Evolutionary conservation across 2,113 vertebrate species (phyloP), one percentile per base, ranked within the genome.

Genomic region (Enhydra lutris): DNA sequence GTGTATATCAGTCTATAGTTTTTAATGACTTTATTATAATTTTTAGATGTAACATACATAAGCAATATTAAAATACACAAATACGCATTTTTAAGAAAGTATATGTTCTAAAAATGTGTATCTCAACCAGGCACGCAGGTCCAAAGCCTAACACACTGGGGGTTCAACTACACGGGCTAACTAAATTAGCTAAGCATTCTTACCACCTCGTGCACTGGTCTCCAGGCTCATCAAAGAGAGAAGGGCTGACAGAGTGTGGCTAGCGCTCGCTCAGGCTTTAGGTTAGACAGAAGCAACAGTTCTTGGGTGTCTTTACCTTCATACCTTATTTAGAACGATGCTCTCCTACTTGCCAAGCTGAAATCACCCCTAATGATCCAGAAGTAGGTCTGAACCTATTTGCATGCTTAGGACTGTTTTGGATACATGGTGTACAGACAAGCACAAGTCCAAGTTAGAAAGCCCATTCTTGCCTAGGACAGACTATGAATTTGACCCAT

Each of bases 31-130:
- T 94, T 63, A 94, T 42, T 93, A 59, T 55, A 55, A 89, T 84
- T 82, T 82, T 74, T 90, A 39, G 61, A 88, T 81, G 15, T 29
- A 78, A 91, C 7, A 71, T 5, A 67, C 6, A 71, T 36, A 73
- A 45, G 24, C 42, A 89, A 78, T 95, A 78, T 55, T 89, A 89
- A 95, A 95, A 88, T 39, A 95, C 2, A 82, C n/a, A 84, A 92
- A 74, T 78, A 59, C 11, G 12, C 26, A 89, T 82, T 36, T 79
- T 79, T 87, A 94, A 86, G 31, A 80, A 95, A 73, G 42, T 8
- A 83, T 13, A 79, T 0, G 83, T 24, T 31, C 52, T 82, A 61
- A 89, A 93, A 45, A 81, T 29, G 3, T 79, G 42, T 69, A 59
- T 34, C 47, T 73, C 52, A 73, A 57, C 61, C 47, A 55, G 31